Evolutionary conservation across 2,888 invertebrate genomes (phyloP), one percentile per base, ranked within the genome.

Genomic region (Nasonovia ribisnigri): DNA sequence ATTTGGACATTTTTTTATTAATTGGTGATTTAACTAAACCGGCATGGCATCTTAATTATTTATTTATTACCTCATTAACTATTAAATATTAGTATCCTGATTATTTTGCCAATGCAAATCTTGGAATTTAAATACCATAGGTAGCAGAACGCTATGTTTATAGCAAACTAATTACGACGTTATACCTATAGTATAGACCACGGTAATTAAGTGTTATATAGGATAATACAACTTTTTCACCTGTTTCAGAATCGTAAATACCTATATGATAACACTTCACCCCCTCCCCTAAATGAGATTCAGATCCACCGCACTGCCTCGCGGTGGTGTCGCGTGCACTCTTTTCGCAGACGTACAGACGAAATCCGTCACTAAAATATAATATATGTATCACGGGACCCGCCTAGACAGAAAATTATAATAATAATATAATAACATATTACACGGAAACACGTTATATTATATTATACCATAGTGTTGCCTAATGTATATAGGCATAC

Each of bases 391-490:
- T 20, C 6, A 20, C 77, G 36, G 16, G 20, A 36, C 77, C 36
- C 16, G 8, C 77, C 77, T 36, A 77, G 77, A 36, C 77, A 36
- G 77, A 77, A 36, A 77, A 77, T 77, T 77, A 77, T 77, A 20
- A 77, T 77, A 77, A 77, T 77, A 36, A 77, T 77, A 77, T 77
- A 77, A 77, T 77, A 36, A 77, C 77, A 77, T 77, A 77, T 77
- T 77, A 77, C 77, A 36, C 1, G 36, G 20, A 20, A 77, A 77
- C 36, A 77, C 77, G 77, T 77, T 36, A 36, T 77, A 36, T 8
- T 1, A 1, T 77, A 36, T 77, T 20, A 36, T 26, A 26, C 8
- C 77, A 20, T 36, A 77, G 77, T 77, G 77, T 77, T 77, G 36
- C n/a, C 67, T 67, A n/a, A n/a, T n/a, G n/a, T n/a, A n/a, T n/a